Evolutionary conservation across 2,797 vertebrate species (phyloP), one percentile per base, ranked within the genome.

Genomic region (Eutrigla gurnardus): DNA sequence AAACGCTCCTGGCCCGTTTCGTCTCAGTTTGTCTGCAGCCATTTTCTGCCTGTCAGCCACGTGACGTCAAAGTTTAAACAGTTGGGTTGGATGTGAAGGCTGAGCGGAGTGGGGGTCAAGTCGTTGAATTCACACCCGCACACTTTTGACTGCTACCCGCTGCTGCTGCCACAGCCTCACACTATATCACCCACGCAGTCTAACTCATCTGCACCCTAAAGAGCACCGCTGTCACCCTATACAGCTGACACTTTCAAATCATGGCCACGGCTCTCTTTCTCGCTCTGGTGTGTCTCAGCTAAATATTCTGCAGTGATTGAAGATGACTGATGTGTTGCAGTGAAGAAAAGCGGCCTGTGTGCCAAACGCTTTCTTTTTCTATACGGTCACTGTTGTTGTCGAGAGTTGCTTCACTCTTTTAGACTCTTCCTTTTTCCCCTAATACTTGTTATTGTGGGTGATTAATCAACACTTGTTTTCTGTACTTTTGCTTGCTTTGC

Each of bases 281-380:
- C 2, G 25, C 25, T 25, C 25, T 25, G 25, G 25, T 25, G 25
- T 25, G 3, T 35, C 15, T 49, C 18, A 42, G 49, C 32, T 9
- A 1, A 33, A 17, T 18, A 59, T 33, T 25, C 15, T 49, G 70
- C 37, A 57, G 18, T 73, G 72, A 82, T 47, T 84, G 33, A 75
- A 49, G 3, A 67, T 47, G 43, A 65, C 6, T 49, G n/a, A 73
- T 9, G 8, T 10, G 6, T 57, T 68, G 46, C 45, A 14, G 52
- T 54, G 52, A 54, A 35, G 47, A 5, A 13, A 49, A 8, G 2
- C 33, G 35, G 14, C 25, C 50, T 9, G 60, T 64, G 53, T 36
- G 8, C 49, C 62, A 55, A 55, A 15, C 64, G 6, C 57, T 25
- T 46, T 57, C 25, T 33, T 57, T 54, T 49, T n/a, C 7, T 37